phyloP scores from a whole-genome alignment of 2,888 invertebrate species.

The Crioceris asparagi region DNA sequence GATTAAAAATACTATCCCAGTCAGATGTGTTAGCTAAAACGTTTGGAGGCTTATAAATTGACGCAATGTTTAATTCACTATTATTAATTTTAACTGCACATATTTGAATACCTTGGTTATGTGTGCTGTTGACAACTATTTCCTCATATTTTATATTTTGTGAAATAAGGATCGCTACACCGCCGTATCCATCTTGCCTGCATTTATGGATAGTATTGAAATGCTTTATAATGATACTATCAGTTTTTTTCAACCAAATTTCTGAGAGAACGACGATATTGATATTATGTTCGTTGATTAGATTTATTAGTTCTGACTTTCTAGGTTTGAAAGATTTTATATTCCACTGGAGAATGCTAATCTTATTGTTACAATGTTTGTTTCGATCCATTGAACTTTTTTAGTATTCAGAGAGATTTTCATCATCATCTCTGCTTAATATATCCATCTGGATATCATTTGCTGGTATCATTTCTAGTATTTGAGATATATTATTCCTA shows the following conservation, averaged over 20 bases:
- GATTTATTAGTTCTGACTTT: conserved; percentile 1
- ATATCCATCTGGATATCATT: background rate
- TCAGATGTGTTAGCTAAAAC: conserved; percentile 1
- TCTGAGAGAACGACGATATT: conserved; percentile 3
- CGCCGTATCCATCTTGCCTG: conserved; percentile 6
- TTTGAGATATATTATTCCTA: background rate
- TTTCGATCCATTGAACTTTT: too few relatives aligned
- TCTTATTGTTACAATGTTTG: background rate
- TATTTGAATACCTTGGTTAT: conserved; percentile 1
- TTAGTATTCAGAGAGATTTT: too few relatives aligned
- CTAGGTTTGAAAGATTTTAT: conserved; percentile 1
- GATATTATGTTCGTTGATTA: conserved; percentile 2
- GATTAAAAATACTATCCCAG: conserved; percentile 6
- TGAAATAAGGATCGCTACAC: conserved; percentile 5
- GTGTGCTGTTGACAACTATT: background rate
- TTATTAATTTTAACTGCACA: conserved; percentile 4
- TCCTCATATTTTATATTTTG: conserved; percentile 1
- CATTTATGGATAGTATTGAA: conserved; percentile 1
- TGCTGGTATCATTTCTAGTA: conserved; percentile 2
- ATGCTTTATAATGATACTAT: conserved; percentile 1
- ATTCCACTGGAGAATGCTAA: conserved; percentile 4
- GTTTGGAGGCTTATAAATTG: conserved; percentile 7
- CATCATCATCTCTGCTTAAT: background rate
- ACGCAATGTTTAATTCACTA: conserved; percentile 1
- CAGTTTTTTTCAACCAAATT: conserved; percentile 5